phyloP scores from a whole-genome alignment of 2,888 invertebrate genomes.

The Synergus japonicus region DNA sequence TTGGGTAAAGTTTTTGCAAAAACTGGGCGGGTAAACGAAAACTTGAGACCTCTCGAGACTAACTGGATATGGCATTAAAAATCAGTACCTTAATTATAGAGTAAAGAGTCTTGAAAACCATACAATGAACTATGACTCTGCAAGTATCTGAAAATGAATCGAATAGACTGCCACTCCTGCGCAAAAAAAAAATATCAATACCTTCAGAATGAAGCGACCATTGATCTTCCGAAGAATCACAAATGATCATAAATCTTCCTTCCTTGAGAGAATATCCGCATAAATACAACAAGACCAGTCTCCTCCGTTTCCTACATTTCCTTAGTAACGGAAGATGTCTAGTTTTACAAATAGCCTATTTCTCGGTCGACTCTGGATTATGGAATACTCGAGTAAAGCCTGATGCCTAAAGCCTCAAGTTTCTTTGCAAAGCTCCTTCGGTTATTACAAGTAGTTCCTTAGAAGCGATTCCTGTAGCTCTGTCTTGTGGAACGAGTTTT shows the following conservation, averaged over 20 bases:
- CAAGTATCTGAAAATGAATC: not conserved
- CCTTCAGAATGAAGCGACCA: not conserved
- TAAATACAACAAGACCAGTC: conserved; percentile 15
- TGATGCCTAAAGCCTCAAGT: conserved; percentile 16
- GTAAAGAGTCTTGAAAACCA: not conserved
- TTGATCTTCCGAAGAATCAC: conserved; percentile 15
- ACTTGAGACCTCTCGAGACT: no score
- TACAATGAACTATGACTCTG: not conserved
- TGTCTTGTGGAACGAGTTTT: conserved; percentile 59
- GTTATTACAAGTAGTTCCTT: conserved; percentile 54
- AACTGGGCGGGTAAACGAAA: no score
- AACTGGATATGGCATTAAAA: no score
- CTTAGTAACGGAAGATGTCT: conserved; percentile 2
- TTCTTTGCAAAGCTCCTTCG: conserved; percentile 42
- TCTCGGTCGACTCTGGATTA: conserved; percentile 19
- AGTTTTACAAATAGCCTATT: conserved; percentile 32
- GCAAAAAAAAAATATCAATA: not conserved
- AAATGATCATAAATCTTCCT: conserved; percentile 22
- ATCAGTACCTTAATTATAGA: not conserved
- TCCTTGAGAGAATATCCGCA: not conserved
- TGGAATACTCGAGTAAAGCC: conserved; percentile 38
- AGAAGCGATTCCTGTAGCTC: conserved; percentile 48
- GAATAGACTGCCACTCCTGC: conserved; percentile 6
- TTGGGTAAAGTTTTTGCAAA: no score
- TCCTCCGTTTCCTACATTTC: conserved; percentile 9